Conservation (phyloP, 2,888 invertebrate species). For the Ephialtes manifestator region DNA sequence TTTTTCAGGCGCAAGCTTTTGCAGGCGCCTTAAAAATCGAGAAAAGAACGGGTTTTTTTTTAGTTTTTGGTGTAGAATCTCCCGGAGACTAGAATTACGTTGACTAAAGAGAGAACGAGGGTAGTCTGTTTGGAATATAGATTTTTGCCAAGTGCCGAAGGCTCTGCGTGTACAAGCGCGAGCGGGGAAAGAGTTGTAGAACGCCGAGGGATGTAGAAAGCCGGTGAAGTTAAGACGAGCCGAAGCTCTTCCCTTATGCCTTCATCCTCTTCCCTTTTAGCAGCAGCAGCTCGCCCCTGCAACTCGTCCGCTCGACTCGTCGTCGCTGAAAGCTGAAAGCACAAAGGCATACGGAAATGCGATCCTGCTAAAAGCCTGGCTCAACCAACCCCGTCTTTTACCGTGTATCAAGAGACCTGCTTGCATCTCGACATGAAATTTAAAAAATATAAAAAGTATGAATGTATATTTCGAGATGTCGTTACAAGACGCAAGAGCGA, state of each 20-base stretch:
- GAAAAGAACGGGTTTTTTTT: neutral
- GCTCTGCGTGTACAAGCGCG: constrained; percentile 31
- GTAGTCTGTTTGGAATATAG: constrained; percentile 34
- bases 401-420: constrained; percentile 63
- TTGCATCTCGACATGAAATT: constrained; percentile 12
- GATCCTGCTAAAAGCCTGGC: constrained; percentile 74
- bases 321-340: constrained; percentile 71
- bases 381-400: constrained; percentile 66
- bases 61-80: neutral
- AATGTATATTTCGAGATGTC: constrained; percentile 33
- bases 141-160: constrained; percentile 46
- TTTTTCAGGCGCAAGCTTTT: neutral
- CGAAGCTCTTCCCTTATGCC: constrained; percentile 41
- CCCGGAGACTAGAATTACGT: neutral
- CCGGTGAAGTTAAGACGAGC: constrained; percentile 50
- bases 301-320: constrained; percentile 30
- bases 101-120: constrained; percentile 10
- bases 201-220: constrained; percentile 40
- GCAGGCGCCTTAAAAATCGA: too few species aligned
- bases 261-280: constrained; percentile 45
- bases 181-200: constrained; percentile 2
- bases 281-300: constrained; percentile 37
- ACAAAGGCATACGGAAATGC: constrained; percentile 75
- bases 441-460: constrained; percentile 19
- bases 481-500: constrained; percentile 11